These are phyloP conservation scores for Gymnothorax reevesii DNA, from an alignment of 2,797 vertebrate genomes.

Conservation along the genomic window DNA sequence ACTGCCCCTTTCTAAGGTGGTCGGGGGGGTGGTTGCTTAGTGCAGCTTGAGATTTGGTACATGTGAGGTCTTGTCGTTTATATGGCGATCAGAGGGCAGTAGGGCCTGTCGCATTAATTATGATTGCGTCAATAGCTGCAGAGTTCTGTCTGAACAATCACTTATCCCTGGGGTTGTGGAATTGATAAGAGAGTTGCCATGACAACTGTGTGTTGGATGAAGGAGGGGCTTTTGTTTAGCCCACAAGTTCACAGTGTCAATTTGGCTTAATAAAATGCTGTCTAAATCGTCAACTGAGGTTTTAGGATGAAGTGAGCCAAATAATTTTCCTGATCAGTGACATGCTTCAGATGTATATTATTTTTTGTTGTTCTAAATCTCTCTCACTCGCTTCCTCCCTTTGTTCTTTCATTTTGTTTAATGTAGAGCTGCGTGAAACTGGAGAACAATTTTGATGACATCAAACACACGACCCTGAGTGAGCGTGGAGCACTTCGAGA, in stretches of 20 bases:
- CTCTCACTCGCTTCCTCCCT: slow-evolving; percentile 31
- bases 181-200: slow-evolving; percentile 66
- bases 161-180: slow-evolving; percentile 54
- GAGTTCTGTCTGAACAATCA: slow-evolving; percentile 42
- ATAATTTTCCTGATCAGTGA: slow-evolving; percentile 44
- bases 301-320: slow-evolving; percentile 21
- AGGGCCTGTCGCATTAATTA: slow-evolving; percentile 49
- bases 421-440: slow-evolving; percentile 78
- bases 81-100: slow-evolving; percentile 39
- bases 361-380: slow-evolving; percentile 25
- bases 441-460: slow-evolving; percentile 92
- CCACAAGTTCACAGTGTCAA: slow-evolving; percentile 67
- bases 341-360: slow-evolving; percentile 42
- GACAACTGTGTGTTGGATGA: slow-evolving; percentile 66
- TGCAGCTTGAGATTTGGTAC: slow-evolving; percentile 14
- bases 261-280: slow-evolving; percentile 71
- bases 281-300: slow-evolving; percentile 58
- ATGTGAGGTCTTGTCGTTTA: slow-evolving; percentile 31
- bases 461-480: slow-evolving; percentile 86
- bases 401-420: slow-evolving; percentile 50
- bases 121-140: slow-evolving; percentile 50
- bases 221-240: slow-evolving; percentile 57
- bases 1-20: background rate
- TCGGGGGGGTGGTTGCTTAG: background rate
- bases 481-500: slow-evolving; percentile 85